A percentile compares a stretch with the other conserved stretches of the same genome.
phyloP scores from a whole-genome alignment of 1,140 invertebrate species.

The Solenopsis fugax region DNA sequence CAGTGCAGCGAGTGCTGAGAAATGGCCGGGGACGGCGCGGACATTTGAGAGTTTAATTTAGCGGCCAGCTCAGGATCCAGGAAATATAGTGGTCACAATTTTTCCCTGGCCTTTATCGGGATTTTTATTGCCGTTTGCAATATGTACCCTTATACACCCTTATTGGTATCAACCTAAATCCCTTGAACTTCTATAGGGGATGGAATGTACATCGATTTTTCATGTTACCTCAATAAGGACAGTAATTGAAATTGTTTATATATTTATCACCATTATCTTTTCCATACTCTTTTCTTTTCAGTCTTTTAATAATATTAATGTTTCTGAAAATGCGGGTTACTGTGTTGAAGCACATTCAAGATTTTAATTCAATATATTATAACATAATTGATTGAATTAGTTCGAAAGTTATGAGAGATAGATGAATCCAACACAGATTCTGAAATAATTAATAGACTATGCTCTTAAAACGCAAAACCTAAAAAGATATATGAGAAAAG shows the following conservation, averaged over 20 bases:
- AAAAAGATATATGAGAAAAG: background rate
- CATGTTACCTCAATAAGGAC: background rate
- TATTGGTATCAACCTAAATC: conserved; percentile 1
- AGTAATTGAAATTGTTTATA: conserved; percentile 24
- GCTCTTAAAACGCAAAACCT: background rate
- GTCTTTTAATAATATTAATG: background rate
- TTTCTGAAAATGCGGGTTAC: background rate
- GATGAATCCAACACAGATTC: background rate
- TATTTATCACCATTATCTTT: background rate
- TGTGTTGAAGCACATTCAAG: background rate
- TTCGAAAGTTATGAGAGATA: background rate
- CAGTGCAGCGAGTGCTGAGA: conserved; percentile 18
- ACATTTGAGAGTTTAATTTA: conserved; percentile 59
- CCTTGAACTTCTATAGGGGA: background rate
- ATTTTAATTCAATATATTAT: background rate
- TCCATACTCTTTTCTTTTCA: background rate
- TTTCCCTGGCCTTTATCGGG: conserved; percentile 28
- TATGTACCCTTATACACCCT: conserved; percentile 11
- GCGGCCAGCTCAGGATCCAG: background rate
- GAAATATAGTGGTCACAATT: conserved; percentile 58
- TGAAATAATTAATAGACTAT: conserved; percentile 18
- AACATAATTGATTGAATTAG: background rate
- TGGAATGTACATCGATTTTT: background rate
- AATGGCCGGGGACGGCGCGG: conserved; percentile 25
- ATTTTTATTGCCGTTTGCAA: conserved; percentile 43